Evolutionary conservation across 2,113 vertebrate species (phyloP), one percentile per base, ranked within the genome.

Genomic region (Rutilus rutilus): DNA sequence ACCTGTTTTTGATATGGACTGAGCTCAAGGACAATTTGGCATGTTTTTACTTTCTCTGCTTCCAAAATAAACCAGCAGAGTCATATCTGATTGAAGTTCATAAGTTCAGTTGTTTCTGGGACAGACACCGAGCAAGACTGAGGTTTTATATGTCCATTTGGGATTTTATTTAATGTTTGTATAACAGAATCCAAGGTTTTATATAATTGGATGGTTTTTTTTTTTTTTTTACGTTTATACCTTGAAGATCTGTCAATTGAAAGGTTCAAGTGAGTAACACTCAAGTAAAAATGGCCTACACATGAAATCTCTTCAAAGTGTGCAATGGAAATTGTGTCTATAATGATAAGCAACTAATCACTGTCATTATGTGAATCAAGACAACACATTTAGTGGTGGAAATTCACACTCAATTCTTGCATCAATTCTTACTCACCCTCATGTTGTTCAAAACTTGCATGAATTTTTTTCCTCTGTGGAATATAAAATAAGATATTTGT

Each of bases 131-230:
- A 82, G 50, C 59, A 50, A 45, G 39, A 47, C 8, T 4, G 6
- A 77, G 30, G 15, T 52, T 67, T 82, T 23, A 50, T 67, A 50
- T 65, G 62, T 30, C 25, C 7, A 82, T 23, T 45, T 82, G 25
- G 5, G n/a, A 15, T 50, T 82, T 67, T 80, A 42, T 27, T 25
- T 25, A 79, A 17, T n/a, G 42, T n/a, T 82, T 67, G 50, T 67
- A 21, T 50, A 62, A 30, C 62, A 82, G 79, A 42, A 65, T 67
- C 57, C 78, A 80, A 27, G 59, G 59, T 15, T 67, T 82, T 54
- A 45, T 15, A n/a, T 45, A 7, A 69, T 47, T 50, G 27, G 17
- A 54, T 33, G 4, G 27, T 3, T 50, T 45, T 27, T 64, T 42
- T 3, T 50, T 45, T 27, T 64, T 42, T 80, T 62, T 52, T 25